These are phyloP conservation scores for Tuberolachnus salignus DNA, from an alignment of 2,888 invertebrate species.

Conservation along the genomic window DNA sequence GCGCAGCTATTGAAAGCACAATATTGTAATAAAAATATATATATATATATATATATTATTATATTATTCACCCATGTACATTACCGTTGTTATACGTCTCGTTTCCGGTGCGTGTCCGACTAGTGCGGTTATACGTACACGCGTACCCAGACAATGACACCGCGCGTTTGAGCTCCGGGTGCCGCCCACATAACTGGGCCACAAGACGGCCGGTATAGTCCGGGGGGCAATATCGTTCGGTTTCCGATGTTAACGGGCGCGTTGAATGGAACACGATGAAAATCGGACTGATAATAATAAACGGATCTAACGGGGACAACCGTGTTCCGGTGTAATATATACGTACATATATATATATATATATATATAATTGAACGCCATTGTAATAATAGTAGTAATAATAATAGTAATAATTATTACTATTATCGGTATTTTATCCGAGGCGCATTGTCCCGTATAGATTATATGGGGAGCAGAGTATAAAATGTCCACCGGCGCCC, in stretches of 20 bases:
- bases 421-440: background rate
- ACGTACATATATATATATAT: too few relatives aligned
- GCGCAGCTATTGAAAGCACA: too few relatives aligned
- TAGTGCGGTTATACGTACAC: background rate
- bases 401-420: background rate
- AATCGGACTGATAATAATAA: too few relatives aligned
- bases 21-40: too few relatives aligned
- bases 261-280: background rate
- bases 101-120: background rate
- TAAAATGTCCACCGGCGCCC: background rate
- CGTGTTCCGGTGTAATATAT: too few relatives aligned
- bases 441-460: too few relatives aligned
- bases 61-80: too few relatives aligned
- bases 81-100: background rate
- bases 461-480: background rate
- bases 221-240: slow-evolving; percentile 11
- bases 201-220: slow-evolving; percentile 2
- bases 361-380: slow-evolving; percentile 16
- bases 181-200: slow-evolving; percentile 43
- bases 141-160: background rate
- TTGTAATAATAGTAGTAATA: slow-evolving; percentile 3
- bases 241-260: background rate
- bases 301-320: background rate
- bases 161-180: background rate
- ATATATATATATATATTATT: background rate